These are phyloP conservation scores for Venusia cambrica DNA, from an alignment of 2,888 invertebrate genomes.

Conservation along the genomic window DNA sequence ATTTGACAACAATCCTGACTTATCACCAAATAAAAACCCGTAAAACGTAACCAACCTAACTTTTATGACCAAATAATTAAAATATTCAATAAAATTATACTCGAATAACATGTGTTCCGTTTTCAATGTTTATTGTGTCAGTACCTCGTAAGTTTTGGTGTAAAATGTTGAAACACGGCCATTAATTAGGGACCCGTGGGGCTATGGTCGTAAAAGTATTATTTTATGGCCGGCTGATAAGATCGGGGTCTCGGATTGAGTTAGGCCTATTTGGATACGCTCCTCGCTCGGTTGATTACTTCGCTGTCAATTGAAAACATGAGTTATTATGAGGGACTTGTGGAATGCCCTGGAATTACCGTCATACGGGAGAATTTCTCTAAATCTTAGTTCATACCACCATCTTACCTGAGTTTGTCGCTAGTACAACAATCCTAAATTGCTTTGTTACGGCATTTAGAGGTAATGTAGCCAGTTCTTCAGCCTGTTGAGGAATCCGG, in stretches of 20 bases:
- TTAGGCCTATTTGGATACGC: slow-evolving; percentile 19
- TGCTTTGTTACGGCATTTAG: too few relatives aligned
- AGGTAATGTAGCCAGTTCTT: too few relatives aligned
- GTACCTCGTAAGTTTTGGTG: slow-evolving; percentile 54
- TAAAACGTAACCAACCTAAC: slow-evolving; percentile 35
- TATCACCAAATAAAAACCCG: slow-evolving; percentile 17
- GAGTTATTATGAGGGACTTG: too few relatives aligned
- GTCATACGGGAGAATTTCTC: too few relatives aligned
- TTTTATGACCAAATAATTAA: slow-evolving; percentile 57
- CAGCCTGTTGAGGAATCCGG: too few relatives aligned
- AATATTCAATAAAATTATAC: slow-evolving; percentile 58
- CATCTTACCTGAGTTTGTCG: too few relatives aligned
- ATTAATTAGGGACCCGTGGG: slow-evolving; percentile 69
- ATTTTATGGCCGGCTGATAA: slow-evolving; percentile 57
- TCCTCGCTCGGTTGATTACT: slow-evolving; percentile 16
- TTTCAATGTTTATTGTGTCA: slow-evolving; percentile 55
- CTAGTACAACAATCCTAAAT: too few relatives aligned
- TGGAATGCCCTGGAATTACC: too few relatives aligned
- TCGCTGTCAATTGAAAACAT: slow-evolving; percentile 16
- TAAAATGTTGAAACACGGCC: slow-evolving; percentile 57
- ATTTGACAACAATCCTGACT: slow-evolving; percentile 11
- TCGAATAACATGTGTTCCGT: slow-evolving; percentile 60
- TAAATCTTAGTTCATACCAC: too few relatives aligned
- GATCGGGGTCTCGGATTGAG: slow-evolving; percentile 39
- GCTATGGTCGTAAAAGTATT: slow-evolving; percentile 49